Evolutionary conservation across 1,140 invertebrate species (phyloP).

Genomic region (Macrobrachium nipponense): DNA sequence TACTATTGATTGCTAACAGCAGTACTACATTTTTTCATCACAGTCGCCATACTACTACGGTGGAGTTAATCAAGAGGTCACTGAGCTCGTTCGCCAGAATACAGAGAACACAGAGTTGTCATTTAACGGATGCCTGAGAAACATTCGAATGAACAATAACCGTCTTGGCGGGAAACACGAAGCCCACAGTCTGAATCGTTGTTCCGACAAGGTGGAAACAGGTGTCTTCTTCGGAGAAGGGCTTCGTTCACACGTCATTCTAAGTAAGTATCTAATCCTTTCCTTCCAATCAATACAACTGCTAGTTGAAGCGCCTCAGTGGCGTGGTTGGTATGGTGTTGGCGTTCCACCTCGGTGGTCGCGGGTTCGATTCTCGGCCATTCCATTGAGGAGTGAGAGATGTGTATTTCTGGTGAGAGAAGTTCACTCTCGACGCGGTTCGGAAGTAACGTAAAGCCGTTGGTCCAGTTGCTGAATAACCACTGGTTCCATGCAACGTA

Average conservation of each 20-base stretch:
- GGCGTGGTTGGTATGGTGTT: too few species aligned
- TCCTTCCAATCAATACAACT: too few species aligned
- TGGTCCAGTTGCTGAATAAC: too few species aligned
- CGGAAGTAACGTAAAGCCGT: too few species aligned
- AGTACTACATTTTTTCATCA: slow-evolving; percentile 66
- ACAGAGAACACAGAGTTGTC: slow-evolving; percentile 74
- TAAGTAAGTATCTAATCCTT: slow-evolving; percentile 71
- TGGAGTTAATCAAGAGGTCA: slow-evolving; percentile 72
- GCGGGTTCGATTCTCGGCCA: too few species aligned
- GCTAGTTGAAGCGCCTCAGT: too few species aligned
- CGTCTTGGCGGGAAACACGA: slow-evolving; percentile 73
- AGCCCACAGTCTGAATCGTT: slow-evolving; percentile 78
- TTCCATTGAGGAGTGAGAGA: too few species aligned
- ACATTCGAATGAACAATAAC: slow-evolving; percentile 79
- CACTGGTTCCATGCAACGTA: too few species aligned
- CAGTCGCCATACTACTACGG: slow-evolving; percentile 83
- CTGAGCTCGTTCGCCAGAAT: slow-evolving; percentile 54
- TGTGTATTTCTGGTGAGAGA: too few species aligned
- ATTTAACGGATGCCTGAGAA: slow-evolving; percentile 89
- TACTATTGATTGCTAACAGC: background rate
- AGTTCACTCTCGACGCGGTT: too few species aligned
- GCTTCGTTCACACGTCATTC: slow-evolving; percentile 75
- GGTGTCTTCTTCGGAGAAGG: slow-evolving; percentile 88
- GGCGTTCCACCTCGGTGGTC: too few species aligned
- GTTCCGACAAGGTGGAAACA: slow-evolving; percentile 84